Conservation (phyloP, 1,140 invertebrate genomes). For the Neodiprion virginianus region DNA sequence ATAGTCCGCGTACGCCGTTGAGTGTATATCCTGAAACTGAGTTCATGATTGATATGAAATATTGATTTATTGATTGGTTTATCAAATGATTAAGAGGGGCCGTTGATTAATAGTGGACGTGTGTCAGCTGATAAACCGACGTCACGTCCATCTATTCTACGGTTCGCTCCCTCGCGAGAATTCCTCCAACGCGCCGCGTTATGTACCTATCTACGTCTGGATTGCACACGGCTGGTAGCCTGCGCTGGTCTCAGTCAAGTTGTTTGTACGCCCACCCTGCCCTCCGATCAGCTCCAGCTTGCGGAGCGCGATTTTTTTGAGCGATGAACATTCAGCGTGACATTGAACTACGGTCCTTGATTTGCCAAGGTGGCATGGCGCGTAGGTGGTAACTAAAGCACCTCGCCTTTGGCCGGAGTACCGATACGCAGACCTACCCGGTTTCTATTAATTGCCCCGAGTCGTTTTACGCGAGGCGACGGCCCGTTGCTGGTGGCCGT, state of each 20-base stretch:
- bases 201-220: conserved; percentile 28
- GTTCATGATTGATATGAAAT: conserved; percentile 18
- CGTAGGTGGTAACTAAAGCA: no score
- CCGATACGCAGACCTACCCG: not conserved
- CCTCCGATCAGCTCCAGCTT: no score
- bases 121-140: conserved; percentile 33
- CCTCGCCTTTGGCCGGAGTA: no score
- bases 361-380: no score
- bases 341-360: no score
- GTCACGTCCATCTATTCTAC: conserved; percentile 23
- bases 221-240: conserved; percentile 42
- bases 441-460: not conserved
- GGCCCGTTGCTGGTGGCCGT: not conserved
- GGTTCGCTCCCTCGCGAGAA: not conserved
- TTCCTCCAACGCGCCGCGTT: conserved; percentile 16
- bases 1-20: not conserved
- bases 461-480: not conserved
- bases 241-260: conserved; percentile 20
- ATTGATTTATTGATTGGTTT: conserved; percentile 42
- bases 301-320: no score
- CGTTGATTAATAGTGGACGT: conserved; percentile 42
- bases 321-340: no score
- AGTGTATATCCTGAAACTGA: not conserved
- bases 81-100: conserved; percentile 31
- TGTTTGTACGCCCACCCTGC: no score